Conservation (phyloP, 1,140 invertebrate genomes). For the Formica exsecta region DNA sequence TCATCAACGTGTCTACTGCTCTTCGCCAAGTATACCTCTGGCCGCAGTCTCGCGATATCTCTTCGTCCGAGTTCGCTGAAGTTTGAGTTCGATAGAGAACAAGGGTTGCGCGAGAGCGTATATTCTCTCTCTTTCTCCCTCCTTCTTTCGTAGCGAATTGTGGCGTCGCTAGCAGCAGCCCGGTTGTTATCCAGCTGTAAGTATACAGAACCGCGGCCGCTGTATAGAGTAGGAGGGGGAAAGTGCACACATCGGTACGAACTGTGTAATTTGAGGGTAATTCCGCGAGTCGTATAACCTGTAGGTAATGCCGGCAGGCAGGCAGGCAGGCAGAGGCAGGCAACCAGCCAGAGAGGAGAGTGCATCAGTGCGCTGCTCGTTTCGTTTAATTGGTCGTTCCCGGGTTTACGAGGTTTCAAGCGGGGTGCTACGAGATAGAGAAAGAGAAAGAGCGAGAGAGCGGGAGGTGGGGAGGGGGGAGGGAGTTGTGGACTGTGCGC, state of each 20-base stretch:
- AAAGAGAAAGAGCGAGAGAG: constrained; percentile 8
- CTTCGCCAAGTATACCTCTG: constrained; percentile 66
- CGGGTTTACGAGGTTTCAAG: constrained; percentile 81
- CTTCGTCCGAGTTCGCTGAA: constrained; percentile 23
- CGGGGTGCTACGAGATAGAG: constrained; percentile 71
- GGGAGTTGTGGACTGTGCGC: constrained; percentile 4
- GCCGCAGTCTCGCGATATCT: constrained; percentile 38
- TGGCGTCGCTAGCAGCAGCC: constrained; percentile 65
- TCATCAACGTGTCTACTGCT: constrained; percentile 63
- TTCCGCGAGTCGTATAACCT: constrained; percentile 82
- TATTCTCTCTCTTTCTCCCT: neutral
- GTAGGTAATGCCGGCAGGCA: constrained; percentile 78
- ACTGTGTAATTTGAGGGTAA: constrained; percentile 84
- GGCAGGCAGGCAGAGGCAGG: constrained; percentile 70
- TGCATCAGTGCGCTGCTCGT: constrained; percentile 82
- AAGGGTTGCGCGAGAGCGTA: constrained; percentile 49
- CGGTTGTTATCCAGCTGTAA: constrained; percentile 78
- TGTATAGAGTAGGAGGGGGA: constrained; percentile 48
- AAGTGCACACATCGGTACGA: constrained; percentile 81
- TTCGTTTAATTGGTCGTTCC: constrained; percentile 84
- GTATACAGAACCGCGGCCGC: constrained; percentile 73
- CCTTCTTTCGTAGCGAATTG: constrained; percentile 54
- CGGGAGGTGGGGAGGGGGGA: neutral
- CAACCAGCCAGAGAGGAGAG: constrained; percentile 80
- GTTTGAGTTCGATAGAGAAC: constrained; percentile 58